Percentiles rank a stretch among this genome's conserved stretches.
phyloP scores from a whole-genome alignment of 2,797 vertebrate genomes.

The Sebastes baramenuke region DNA sequence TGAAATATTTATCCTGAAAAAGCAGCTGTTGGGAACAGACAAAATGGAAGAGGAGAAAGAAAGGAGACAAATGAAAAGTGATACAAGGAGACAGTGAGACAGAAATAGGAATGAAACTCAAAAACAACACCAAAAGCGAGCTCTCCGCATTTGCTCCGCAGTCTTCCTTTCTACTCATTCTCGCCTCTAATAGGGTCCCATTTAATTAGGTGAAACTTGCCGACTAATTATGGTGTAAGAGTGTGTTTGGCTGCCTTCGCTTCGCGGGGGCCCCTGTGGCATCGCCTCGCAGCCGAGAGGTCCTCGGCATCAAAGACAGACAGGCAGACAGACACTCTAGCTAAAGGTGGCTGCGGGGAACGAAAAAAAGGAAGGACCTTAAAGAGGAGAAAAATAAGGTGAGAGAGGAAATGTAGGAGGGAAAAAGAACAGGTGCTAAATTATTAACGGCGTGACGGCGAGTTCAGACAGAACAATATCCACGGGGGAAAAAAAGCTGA shows the following conservation, averaged over 20 bases:
- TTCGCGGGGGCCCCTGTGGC: conserved; percentile 41
- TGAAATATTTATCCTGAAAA: conserved; percentile 65
- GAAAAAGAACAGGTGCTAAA: conserved; percentile 59
- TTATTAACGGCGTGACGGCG: conserved; percentile 61
- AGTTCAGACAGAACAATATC: conserved; percentile 69
- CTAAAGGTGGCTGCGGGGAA: conserved; percentile 31
- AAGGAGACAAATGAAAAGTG: conserved; percentile 14
- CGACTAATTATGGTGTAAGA: conserved; percentile 60
- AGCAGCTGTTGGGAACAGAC: conserved; percentile 38
- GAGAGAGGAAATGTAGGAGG: conserved; percentile 31
- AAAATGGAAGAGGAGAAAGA: neutral
- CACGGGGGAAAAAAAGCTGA: conserved; percentile 62
- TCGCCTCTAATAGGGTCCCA: conserved; percentile 46
- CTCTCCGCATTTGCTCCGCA: conserved; percentile 49
- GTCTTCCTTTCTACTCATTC: conserved; percentile 31
- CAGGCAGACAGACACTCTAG: conserved; percentile 15
- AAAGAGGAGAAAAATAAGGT: conserved; percentile 41
- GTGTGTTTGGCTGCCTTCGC: conserved; percentile 44
- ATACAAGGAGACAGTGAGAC: neutral
- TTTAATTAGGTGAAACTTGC: conserved; percentile 71
- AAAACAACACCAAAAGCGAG: neutral
- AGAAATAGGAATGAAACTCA: neutral
- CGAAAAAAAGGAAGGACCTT: neutral
- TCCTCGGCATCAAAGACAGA: conserved; percentile 46
- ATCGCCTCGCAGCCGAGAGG: conserved; percentile 45